A percentile compares a stretch with the other conserved stretches of the same genome.
These are phyloP conservation scores for Cyprinella venusta DNA, from an alignment of 2,797 vertebrate genomes.

Conservation along the genomic window DNA sequence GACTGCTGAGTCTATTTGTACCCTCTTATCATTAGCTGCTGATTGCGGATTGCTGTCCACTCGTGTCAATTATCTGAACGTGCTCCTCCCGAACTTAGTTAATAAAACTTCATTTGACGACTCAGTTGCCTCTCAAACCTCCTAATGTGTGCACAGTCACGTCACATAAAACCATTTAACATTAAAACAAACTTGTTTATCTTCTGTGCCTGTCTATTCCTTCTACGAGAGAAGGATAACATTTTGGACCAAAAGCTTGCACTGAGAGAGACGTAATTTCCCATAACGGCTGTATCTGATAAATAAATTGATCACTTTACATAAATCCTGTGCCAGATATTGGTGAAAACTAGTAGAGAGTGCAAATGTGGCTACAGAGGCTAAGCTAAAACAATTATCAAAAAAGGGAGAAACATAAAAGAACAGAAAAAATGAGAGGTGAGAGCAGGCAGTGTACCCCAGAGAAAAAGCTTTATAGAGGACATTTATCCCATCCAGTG, in stretches of 20 bases:
- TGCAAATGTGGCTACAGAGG: slow-evolving; percentile 3
- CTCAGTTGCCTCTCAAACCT: neutral
- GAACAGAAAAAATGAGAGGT: slow-evolving; percentile 18
- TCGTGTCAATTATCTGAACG: no score
- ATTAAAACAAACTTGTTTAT: neutral
- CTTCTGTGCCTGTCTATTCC: neutral
- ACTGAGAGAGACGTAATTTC: slow-evolving; percentile 1
- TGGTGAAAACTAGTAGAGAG: neutral
- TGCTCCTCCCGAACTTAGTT: no score
- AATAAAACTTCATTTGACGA: no score
- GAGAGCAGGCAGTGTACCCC: slow-evolving; percentile 37
- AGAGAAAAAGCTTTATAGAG: slow-evolving; percentile 56
- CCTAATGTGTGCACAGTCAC: slow-evolving; percentile 40
- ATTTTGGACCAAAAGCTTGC: neutral
- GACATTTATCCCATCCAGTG: slow-evolving; percentile 51
- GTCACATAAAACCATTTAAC: slow-evolving; percentile 15
- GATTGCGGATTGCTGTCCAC: no score
- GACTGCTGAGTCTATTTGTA: no score
- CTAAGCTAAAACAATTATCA: slow-evolving; percentile 32
- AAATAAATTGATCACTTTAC: neutral
- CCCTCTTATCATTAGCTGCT: no score
- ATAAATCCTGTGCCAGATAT: neutral
- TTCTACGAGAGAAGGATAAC: neutral
- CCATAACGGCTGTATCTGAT: slow-evolving; percentile 13
- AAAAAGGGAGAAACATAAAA: neutral